Percentiles rank a stretch among this genome's conserved stretches.
phyloP scores from a whole-genome alignment of 2,888 invertebrate genomes.

The Diabrotica balteata region DNA sequence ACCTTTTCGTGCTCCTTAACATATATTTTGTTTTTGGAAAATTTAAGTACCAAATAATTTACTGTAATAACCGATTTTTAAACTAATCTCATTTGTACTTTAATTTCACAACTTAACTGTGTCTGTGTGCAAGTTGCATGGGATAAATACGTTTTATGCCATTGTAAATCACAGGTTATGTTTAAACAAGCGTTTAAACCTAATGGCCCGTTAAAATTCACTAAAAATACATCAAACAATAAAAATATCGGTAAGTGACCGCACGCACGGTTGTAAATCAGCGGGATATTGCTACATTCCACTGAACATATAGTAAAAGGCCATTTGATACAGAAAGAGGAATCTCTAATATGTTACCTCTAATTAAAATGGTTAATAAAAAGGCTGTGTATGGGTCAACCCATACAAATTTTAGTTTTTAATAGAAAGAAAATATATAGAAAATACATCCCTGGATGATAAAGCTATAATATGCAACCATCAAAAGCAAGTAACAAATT shows the following conservation, averaged over 20 bases:
- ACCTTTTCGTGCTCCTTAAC: no score
- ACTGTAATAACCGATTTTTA: slow-evolving; percentile 2
- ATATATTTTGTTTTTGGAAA: no score
- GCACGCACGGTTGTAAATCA: slow-evolving; percentile 17
- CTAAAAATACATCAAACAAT: slow-evolving; percentile 15
- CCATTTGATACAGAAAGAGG: neutral
- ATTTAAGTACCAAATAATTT: no score
- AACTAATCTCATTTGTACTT: neutral
- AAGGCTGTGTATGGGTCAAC: no score
- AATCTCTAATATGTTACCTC: neutral
- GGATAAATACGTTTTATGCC: slow-evolving; percentile 19
- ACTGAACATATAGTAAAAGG: slow-evolving; percentile 2
- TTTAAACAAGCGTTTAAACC: slow-evolving; percentile 30
- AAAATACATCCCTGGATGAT: no score
- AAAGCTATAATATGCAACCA: no score
- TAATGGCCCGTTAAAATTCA: slow-evolving; percentile 31
- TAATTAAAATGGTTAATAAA: neutral
- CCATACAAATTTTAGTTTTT: no score
- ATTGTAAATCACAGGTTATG: slow-evolving; percentile 22
- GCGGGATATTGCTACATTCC: slow-evolving; percentile 19
- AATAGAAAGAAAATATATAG: no score
- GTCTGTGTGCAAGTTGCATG: slow-evolving; percentile 15
- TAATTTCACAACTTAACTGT: slow-evolving; percentile 6
- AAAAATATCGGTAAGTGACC: slow-evolving; percentile 13
- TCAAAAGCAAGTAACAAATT: no score